Percentiles rank a stretch among this genome's conserved stretches.
These are phyloP conservation scores for Hesperia comma DNA, from an alignment of 2,888 invertebrate species.

Conservation along the genomic window DNA sequence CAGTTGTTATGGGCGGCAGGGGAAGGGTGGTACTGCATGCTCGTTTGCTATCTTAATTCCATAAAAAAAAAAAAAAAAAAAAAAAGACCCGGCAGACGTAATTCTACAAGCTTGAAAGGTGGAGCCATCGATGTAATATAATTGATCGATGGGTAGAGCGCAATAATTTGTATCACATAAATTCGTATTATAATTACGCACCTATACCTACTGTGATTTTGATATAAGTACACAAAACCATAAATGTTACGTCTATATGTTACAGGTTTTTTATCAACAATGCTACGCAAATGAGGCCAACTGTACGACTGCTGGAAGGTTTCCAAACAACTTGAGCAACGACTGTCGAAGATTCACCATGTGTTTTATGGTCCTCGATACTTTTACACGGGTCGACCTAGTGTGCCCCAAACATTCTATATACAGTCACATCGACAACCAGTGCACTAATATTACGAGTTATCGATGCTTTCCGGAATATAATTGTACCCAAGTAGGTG, in stretches of 20 bases:
- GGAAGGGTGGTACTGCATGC: too few relatives aligned
- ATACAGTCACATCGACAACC: slow-evolving; percentile 65
- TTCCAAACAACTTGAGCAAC: slow-evolving; percentile 59
- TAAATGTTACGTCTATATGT: slow-evolving; percentile 40
- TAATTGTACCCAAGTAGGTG: slow-evolving; percentile 58
- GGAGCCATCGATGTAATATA: too few relatives aligned
- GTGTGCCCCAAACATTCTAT: slow-evolving; percentile 65
- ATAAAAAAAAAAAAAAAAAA: too few relatives aligned
- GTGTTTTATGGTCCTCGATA: slow-evolving; percentile 58
- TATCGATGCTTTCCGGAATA: slow-evolving; percentile 62
- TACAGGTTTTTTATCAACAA: slow-evolving; percentile 60
- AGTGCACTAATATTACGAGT: slow-evolving; percentile 67
- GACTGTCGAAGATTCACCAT: slow-evolving; percentile 72
- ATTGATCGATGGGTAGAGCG: too few relatives aligned
- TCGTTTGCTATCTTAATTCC: too few relatives aligned
- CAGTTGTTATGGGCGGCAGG: too few relatives aligned
- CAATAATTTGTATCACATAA: too few relatives aligned
- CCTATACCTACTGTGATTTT: too few relatives aligned
- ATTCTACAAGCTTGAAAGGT: too few relatives aligned
- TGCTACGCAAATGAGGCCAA: slow-evolving; percentile 50
- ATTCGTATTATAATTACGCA: too few relatives aligned
- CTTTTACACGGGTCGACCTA: slow-evolving; percentile 63
- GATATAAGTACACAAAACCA: too few relatives aligned
- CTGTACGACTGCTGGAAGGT: slow-evolving; percentile 65
- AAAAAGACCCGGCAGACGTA: too few relatives aligned